Base-by-base conservation (phyloP, 2,888 invertebrate species). In the Geophilus truncorum region DNA sequence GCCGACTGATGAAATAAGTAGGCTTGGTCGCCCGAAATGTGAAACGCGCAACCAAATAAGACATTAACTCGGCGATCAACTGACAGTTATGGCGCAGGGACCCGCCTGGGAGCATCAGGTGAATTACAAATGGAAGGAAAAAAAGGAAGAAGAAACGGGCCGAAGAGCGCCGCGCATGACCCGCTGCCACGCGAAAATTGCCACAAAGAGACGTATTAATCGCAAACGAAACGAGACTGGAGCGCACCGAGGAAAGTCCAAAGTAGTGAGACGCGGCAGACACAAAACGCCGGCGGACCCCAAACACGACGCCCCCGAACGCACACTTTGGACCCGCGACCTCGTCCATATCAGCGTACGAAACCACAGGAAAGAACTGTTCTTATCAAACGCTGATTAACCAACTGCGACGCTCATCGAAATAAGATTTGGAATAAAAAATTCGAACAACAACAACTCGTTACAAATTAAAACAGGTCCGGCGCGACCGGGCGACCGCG, bases 31-130 rank as follows among this genome's bases (percentile, higher is more conserved):
- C 51, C 28, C 28, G 28, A 70, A 18, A 45, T 9, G 45, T 45
- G 45, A 45, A 51, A 70, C 25, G 70, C 70, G 70, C 70, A 28
- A 15, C 28, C 70, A 78, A 78, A 78, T 78, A 78, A 78, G 78
- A 78, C 78, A 78, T 78, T 78, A 78, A 78, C 78, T 45, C 78
- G 23, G 40, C 40, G 78, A 23, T 36, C 45, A 45, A 36, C 78
- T 78, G 78, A 78, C 78, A 78, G 78, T 78, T 78, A 78, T 78
- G 78, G 78, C 78, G 70, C 70, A 70, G 70, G 70, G 70, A 70
- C 70, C 70, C 70, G 70, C 70, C 70, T 70, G 70, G 70, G 70
- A 70, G 70, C 70, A 70, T 70, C 70, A 70, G 70, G 70, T 70
- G 70, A 70, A 70, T 70, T 70, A 25, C 70, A 70, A 70, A 70